These are phyloP conservation scores for Zaprionus bogoriensis DNA, from an alignment of 2,888 invertebrate genomes.

Conservation along the genomic window DNA sequence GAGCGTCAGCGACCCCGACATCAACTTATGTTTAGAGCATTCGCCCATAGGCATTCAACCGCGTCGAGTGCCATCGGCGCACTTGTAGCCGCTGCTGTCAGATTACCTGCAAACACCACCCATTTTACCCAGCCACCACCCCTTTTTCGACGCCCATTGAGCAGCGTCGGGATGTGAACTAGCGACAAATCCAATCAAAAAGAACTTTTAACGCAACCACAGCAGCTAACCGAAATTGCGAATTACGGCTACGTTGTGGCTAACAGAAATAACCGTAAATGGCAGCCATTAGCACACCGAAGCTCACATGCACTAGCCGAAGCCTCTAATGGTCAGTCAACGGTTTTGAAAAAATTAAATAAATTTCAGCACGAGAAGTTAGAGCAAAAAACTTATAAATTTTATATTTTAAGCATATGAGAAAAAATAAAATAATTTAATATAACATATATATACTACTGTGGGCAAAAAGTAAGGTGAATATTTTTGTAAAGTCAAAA, in stretches of 20 bases:
- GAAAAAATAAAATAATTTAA: too few species aligned
- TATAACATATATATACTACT: too few species aligned
- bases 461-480: too few species aligned
- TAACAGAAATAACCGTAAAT: not conserved
- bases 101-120: not conserved
- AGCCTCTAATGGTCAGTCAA: not conserved
- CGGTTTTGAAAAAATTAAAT: not conserved
- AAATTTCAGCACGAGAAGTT: not conserved
- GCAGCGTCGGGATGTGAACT: not conserved
- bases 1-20: slow-evolving; percentile 8
- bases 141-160: not conserved
- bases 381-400: not conserved
- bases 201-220: slow-evolving; percentile 9
- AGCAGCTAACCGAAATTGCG: slow-evolving; percentile 21
- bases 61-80: slow-evolving; percentile 15
- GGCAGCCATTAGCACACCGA: not conserved
- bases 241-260: slow-evolving; percentile 13
- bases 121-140: not conserved
- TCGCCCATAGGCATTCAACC: slow-evolving; percentile 19
- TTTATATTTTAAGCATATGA: not conserved
- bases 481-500: too few species aligned
- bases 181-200: slow-evolving; percentile 34
- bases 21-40: slow-evolving; percentile 16
- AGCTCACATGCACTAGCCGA: not conserved
- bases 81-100: slow-evolving; percentile 14